Base-by-base conservation (phyloP, 2,888 invertebrate genomes). In the Parnassius glacialis region DNA sequence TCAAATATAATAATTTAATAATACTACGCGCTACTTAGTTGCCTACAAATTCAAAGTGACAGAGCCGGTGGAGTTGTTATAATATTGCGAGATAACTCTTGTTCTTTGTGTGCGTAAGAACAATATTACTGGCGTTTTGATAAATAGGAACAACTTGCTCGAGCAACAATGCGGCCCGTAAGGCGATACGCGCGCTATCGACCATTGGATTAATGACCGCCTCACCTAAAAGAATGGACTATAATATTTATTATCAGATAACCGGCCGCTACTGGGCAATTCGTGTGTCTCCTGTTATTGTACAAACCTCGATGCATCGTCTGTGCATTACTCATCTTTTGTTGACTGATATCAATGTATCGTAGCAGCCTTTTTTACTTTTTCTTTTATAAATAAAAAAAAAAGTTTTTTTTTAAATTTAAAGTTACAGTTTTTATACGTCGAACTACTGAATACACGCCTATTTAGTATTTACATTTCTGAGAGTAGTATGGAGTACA, bases 181-280 rank as follows among this genome's bases (percentile, higher is more conserved):
- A 89, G 85, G 80, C 86, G 90, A 91, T 90, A 90, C 85, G 83
- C 75, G 78, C 84, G 79, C 83, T 86, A 91, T 91, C 90, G 86
- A 85, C 83, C 83, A 70, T 78, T 85, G 85, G 88, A 90, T 91
- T 90, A 90, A 91, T 91, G 90, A 88, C 87, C 80, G 83, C 80
- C 87, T 84, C 87, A 84, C 85, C 87, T 88, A 90, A 91, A 91
- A 91, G 90, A 91, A 91, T 90, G 88, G 87, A 82, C 85, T 80
- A 85, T 85, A 89, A 90, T 90, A 90, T 91, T 90, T 90, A 90
- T 90, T 89, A 91, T 91, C 89, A 85, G 91, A 91, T 91, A 90
- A 87, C 83, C 80, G 79, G 64, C 75, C 78, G 90, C 91, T 91
- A 91, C 91, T 78, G 90, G 87, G 84, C 84, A 86, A 90, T 89